These are phyloP conservation scores for Tetranychus piercei DNA, from an alignment of 2,888 invertebrate species.

Conservation along the genomic window DNA sequence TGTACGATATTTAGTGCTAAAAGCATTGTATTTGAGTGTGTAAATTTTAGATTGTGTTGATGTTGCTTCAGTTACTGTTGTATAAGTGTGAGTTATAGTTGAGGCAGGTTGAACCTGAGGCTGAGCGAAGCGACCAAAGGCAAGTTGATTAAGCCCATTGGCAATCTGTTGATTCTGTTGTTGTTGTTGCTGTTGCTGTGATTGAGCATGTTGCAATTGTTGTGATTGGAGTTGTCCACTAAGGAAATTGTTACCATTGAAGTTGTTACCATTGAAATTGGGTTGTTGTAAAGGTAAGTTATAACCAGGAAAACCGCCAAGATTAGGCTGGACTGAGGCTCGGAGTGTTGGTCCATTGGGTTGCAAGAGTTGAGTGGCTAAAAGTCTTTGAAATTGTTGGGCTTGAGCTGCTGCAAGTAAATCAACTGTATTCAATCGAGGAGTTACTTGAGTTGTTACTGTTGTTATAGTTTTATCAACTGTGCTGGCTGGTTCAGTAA, in stretches of 20 bases:
- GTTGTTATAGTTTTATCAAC: slow-evolving; percentile 25
- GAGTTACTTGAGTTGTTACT: slow-evolving; percentile 25
- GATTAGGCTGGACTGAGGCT: background rate
- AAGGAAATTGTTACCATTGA: background rate
- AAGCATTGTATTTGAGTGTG: slow-evolving; percentile 28
- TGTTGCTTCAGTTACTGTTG: slow-evolving; percentile 26
- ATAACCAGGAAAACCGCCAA: background rate
- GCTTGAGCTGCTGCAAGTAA: slow-evolving; percentile 24
- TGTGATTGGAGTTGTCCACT: background rate
- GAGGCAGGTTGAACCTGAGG: slow-evolving; percentile 7
- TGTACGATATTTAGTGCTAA: slow-evolving; percentile 28
- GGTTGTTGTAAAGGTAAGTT: slow-evolving; percentile 2
- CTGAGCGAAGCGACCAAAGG: background rate
- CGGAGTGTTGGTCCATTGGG: slow-evolving; percentile 10
- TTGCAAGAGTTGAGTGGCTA: slow-evolving; percentile 19
- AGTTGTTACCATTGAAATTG: slow-evolving; percentile 3
- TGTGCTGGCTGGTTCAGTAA: slow-evolving; percentile 26
- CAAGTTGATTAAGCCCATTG: slow-evolving; percentile 2
- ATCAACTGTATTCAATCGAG: slow-evolving; percentile 22
- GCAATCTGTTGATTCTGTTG: background rate
- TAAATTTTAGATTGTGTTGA: slow-evolving; percentile 27
- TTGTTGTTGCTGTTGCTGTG: background rate
- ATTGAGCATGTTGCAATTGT: background rate
- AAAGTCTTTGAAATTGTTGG: slow-evolving; percentile 25
- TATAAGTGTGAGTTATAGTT: slow-evolving; percentile 15